phyloP scores from a whole-genome alignment of 2,113 vertebrate species.

The Nibea albiflora region DNA sequence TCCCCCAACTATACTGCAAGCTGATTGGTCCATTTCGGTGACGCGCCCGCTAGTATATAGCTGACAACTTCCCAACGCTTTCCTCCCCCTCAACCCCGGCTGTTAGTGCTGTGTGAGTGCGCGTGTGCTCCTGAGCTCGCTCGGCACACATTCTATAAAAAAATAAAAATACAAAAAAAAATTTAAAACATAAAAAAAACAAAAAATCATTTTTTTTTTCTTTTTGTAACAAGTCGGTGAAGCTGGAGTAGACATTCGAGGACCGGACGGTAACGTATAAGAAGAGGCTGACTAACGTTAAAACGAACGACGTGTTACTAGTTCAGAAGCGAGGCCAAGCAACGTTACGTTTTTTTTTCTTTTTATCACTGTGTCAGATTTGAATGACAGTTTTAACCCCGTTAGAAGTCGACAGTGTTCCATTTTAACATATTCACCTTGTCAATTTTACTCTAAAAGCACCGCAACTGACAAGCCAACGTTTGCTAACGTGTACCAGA shows the following conservation, averaged over 20 bases:
- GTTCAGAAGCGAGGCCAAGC: slow-evolving; percentile 54
- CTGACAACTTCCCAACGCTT: fast-evolving
- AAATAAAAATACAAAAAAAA: slow-evolving; percentile 82
- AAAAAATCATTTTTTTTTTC: slow-evolving; percentile 74
- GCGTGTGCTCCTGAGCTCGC: slow-evolving; percentile 84
- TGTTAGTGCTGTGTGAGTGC: slow-evolving; percentile 82
- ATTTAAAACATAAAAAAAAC: slow-evolving; percentile 77
- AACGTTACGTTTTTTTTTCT: slow-evolving; percentile 7
- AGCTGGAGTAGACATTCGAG: slow-evolving; percentile 77
- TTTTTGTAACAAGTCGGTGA: slow-evolving; percentile 78
- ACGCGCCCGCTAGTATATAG: slow-evolving; percentile 69
- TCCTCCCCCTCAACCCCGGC: slow-evolving; percentile 80
- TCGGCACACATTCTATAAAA: slow-evolving; percentile 84
- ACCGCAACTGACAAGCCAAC: slow-evolving; percentile 43
- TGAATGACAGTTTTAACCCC: slow-evolving; percentile 38
- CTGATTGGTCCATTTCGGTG: slow-evolving; percentile 60
- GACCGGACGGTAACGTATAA: slow-evolving; percentile 72
- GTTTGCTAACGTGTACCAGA: slow-evolving; percentile 37
- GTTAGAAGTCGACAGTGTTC: slow-evolving; percentile 6
- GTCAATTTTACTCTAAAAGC: slow-evolving; percentile 4
- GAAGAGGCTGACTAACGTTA: slow-evolving; percentile 52
- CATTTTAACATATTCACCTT: slow-evolving; percentile 29
- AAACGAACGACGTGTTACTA: slow-evolving; percentile 57
- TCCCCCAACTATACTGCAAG: background rate
- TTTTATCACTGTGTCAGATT: slow-evolving; percentile 32